Percentiles rank a stretch among this genome's conserved stretches.
Conservation (phyloP, 2,797 vertebrate species). For the Thripadectes ignobilis region DNA sequence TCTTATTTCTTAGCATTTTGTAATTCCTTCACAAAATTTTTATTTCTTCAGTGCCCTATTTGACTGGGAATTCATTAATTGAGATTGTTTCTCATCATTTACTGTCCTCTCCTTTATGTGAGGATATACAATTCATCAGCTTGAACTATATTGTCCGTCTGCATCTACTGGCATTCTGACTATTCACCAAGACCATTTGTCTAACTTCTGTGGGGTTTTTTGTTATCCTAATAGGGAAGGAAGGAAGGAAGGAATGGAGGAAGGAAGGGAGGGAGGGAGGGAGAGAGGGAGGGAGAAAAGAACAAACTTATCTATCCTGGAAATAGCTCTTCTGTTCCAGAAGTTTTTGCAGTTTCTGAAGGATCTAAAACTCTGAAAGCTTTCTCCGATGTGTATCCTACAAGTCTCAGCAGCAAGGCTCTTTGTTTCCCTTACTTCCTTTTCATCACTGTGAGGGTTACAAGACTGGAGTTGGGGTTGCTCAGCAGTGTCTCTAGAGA, state of each 20-base stretch:
- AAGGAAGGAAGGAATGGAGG: no score
- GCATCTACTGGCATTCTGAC: not conserved
- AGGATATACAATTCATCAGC: not conserved
- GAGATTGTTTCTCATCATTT: not conserved
- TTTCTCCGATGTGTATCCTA: not conserved
- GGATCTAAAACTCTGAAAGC: not conserved
- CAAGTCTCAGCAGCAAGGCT: not conserved
- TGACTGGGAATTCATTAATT: not conserved
- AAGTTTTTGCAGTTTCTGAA: not conserved
- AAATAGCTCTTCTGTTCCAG: not conserved
- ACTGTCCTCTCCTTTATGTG: not conserved
- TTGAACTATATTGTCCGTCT: not conserved
- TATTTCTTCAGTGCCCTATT: not conserved
- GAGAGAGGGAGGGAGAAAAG: accelerated
- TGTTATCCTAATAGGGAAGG: not conserved
- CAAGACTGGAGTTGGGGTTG: not conserved
- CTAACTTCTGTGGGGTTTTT: not conserved
- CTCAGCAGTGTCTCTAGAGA: not conserved
- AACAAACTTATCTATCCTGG: no score
- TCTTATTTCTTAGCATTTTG: not conserved
- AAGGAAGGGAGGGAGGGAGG: no score
- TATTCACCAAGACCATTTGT: not conserved
- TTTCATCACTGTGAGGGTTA: not conserved
- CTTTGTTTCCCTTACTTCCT: not conserved
- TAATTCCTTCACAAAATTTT: not conserved